Percentiles rank a stretch among this genome's conserved stretches.
Evolutionary conservation across 2,797 vertebrate species (phyloP).

Genomic region (Cichlasoma orientale): DNA sequence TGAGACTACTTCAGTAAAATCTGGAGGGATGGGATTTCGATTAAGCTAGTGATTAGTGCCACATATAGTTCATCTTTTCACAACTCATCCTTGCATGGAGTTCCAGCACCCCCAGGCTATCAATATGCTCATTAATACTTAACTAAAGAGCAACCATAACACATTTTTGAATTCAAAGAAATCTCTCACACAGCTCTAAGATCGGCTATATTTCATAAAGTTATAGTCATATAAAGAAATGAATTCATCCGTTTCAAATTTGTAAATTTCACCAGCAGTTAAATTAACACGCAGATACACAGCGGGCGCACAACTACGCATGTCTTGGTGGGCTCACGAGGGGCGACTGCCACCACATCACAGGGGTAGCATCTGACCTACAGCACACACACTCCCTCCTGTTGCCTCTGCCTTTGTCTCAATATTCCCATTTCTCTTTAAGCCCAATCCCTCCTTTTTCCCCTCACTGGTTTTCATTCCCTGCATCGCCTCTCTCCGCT

Average conservation of each 20-base stretch:
- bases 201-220: background rate
- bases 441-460: slow-evolving; percentile 27
- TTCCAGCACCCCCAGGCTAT: background rate
- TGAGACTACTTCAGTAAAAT: too few relatives aligned
- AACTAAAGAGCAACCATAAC: background rate
- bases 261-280: slow-evolving; percentile 30
- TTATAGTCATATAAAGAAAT: background rate
- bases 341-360: slow-evolving; percentile 52
- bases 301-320: slow-evolving; percentile 2
- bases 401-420: slow-evolving; percentile 31
- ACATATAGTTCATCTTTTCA: too few relatives aligned
- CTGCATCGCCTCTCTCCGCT: slow-evolving; percentile 43
- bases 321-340: slow-evolving; percentile 45
- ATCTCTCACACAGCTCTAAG: background rate
- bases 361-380: slow-evolving; percentile 58
- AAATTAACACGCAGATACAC: slow-evolving; percentile 9
- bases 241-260: background rate
- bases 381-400: background rate
- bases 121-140: background rate
- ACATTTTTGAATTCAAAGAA: too few relatives aligned
- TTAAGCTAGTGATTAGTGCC: too few relatives aligned
- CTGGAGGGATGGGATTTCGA: too few relatives aligned
- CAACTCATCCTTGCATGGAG: background rate
- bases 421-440: slow-evolving; percentile 38
- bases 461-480: slow-evolving; percentile 58